phyloP scores from a whole-genome alignment of 2,888 invertebrate genomes.

The Syritta pipiens region DNA sequence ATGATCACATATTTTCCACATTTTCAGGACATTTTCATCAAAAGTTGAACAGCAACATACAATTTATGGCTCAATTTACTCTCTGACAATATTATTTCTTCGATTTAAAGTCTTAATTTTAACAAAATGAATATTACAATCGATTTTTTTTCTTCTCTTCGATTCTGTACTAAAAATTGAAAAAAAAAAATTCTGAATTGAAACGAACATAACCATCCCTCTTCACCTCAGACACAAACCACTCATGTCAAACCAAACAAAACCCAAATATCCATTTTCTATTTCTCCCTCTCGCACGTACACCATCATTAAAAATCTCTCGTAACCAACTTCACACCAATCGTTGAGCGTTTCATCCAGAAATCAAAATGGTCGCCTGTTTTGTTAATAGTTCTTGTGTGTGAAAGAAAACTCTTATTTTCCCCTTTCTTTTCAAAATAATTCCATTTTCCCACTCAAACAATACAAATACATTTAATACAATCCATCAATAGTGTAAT shows the following conservation, averaged over 20 bases:
- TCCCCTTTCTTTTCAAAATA: conserved; percentile 54
- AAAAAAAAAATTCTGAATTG: too few relatives aligned
- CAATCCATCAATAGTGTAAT: conserved; percentile 25
- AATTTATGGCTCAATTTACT: too few relatives aligned
- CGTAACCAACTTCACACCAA: conserved; percentile 52
- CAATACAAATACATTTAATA: conserved; percentile 54
- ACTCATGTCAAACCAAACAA: background rate
- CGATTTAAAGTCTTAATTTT: too few relatives aligned
- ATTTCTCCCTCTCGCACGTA: conserved; percentile 1
- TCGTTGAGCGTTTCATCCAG: conserved; percentile 64
- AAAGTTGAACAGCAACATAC: too few relatives aligned
- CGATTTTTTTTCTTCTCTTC: too few relatives aligned
- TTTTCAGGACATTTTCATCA: too few relatives aligned
- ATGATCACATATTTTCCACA: too few relatives aligned
- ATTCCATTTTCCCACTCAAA: conserved; percentile 47
- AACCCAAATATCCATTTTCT: background rate
- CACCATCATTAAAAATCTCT: background rate
- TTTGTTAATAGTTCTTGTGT: conserved; percentile 69
- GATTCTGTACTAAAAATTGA: too few relatives aligned
- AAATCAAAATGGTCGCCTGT: conserved; percentile 71
- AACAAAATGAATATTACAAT: too few relatives aligned
- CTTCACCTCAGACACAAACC: conserved; percentile 20
- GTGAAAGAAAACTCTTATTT: conserved; percentile 61
- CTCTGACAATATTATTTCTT: too few relatives aligned
- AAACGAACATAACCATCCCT: conserved; percentile 8